phyloP scores from a whole-genome alignment of 2,113 vertebrate genomes.

The Colossoma macropomum region DNA sequence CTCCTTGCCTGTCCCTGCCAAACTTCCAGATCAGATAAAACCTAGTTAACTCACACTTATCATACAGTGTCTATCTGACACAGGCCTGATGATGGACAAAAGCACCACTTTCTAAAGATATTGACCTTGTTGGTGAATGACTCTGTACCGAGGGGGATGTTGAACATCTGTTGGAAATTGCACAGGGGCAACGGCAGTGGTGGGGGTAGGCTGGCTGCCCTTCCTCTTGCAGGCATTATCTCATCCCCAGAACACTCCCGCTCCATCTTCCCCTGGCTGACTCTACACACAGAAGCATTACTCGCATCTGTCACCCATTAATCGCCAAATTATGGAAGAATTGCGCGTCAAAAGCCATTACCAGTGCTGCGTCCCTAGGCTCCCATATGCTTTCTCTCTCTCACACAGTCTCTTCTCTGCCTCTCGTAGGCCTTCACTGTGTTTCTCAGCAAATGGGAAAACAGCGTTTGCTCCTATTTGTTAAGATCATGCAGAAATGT shows the following conservation, averaged over 20 bases:
- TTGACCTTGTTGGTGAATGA: constrained; percentile 29
- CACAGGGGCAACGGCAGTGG: constrained; percentile 27
- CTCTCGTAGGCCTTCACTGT: not conserved
- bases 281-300: constrained; percentile 72
- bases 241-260: constrained; percentile 76
- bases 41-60: not conserved
- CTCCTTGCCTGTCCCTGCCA: not conserved
- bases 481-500: not conserved
- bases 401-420: not conserved
- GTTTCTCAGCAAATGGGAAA: constrained; percentile 22
- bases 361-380: constrained; percentile 43
- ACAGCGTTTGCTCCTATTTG: not conserved
- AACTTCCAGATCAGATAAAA: not conserved
- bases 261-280: constrained; percentile 41
- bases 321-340: constrained; percentile 72
- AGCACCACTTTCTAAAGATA: constrained; percentile 44
- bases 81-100: constrained; percentile 27
- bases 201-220: constrained; percentile 48
- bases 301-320: constrained; percentile 79
- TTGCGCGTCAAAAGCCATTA: constrained; percentile 67
- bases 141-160: constrained; percentile 32
- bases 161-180: constrained; percentile 58
- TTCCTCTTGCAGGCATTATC: constrained; percentile 74
- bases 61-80: not conserved
- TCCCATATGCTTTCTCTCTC: constrained; percentile 15